A percentile compares a stretch with the other conserved stretches of the same genome.
Evolutionary conservation across 2,888 invertebrate genomes (phyloP).

Genomic region (Drosophila macrospina): DNA sequence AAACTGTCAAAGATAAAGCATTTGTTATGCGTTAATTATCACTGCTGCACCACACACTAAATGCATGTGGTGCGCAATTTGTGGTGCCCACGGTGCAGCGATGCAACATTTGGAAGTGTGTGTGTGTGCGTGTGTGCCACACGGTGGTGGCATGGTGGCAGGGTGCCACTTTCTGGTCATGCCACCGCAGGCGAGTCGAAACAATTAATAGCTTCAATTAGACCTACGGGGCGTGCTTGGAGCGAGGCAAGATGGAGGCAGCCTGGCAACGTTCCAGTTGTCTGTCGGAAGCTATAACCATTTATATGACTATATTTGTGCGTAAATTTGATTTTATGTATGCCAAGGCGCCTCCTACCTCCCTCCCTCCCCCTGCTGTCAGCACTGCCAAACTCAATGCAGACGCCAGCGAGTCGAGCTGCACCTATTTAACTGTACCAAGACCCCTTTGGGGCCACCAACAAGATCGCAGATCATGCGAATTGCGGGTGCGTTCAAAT

Average conservation of each 20-base stretch:
- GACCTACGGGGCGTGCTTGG: slow-evolving; percentile 70
- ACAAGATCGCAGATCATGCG: slow-evolving; percentile 19
- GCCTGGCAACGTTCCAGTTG: slow-evolving; percentile 60
- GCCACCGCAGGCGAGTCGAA: slow-evolving; percentile 65
- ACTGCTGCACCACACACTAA: slow-evolving; percentile 46
- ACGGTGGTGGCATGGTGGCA: slow-evolving; percentile 12
- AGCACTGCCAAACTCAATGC: neutral
- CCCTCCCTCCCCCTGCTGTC: neutral
- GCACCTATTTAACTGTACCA: slow-evolving; percentile 56
- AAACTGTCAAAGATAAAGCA: neutral
- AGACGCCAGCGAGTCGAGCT: slow-evolving; percentile 48
- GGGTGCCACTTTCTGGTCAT: slow-evolving; percentile 46
- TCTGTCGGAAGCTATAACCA: slow-evolving; percentile 78
- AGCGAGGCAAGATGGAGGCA: slow-evolving; percentile 11
- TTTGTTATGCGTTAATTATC: slow-evolving; percentile 70
- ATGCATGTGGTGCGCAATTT: slow-evolving; percentile 60
- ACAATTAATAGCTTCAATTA: slow-evolving; percentile 81
- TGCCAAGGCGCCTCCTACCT: slow-evolving; percentile 63
- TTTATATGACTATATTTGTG: slow-evolving; percentile 79
- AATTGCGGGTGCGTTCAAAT: slow-evolving; percentile 71
- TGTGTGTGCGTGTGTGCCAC: no score
- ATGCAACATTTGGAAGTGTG: slow-evolving; percentile 17
- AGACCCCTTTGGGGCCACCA: slow-evolving; percentile 22
- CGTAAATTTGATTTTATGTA: slow-evolving; percentile 70
- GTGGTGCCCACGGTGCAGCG: slow-evolving; percentile 42